phyloP scores from a whole-genome alignment of 2,113 vertebrate species.

The Haliaeetus leucogaster region DNA sequence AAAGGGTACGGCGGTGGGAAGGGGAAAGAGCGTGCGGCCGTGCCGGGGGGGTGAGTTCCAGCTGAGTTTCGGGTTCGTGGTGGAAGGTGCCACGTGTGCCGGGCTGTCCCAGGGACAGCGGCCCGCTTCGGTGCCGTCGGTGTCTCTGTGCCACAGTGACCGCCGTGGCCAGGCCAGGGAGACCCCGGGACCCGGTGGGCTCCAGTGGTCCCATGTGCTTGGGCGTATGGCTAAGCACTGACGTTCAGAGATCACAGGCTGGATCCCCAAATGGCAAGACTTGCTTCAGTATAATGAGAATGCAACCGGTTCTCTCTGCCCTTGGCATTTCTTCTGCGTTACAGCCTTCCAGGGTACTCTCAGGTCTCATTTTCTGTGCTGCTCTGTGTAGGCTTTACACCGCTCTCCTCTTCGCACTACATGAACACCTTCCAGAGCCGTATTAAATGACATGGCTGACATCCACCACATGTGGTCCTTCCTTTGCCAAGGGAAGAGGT shows the following conservation, averaged over 20 bases:
- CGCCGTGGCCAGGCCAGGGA: not conserved
- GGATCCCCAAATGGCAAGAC: not conserved
- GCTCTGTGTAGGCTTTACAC: not conserved
- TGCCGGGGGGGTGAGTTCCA: not conserved
- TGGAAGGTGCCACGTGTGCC: not conserved
- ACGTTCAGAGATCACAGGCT: fast-evolving
- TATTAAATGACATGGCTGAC: not conserved
- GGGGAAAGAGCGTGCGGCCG: fast-evolving
- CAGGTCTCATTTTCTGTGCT: not conserved
- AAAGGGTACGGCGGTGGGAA: not conserved
- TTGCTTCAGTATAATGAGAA: not conserved
- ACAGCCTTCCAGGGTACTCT: not conserved
- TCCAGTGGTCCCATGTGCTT: fast-evolving
- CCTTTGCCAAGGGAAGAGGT: not conserved
- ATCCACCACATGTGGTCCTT: not conserved
- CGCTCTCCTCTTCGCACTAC: not conserved
- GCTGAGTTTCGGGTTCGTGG: not conserved
- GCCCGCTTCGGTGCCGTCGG: fast-evolving
- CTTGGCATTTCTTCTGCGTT: fast-evolving
- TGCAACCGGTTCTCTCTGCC: not conserved
- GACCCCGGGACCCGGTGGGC: not conserved
- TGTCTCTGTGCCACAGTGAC: not conserved
- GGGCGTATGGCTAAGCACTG: not conserved
- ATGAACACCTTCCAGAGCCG: not conserved
- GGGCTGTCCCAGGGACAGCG: fast-evolving